A percentile compares a stretch with the other conserved stretches of the same genome.
These are phyloP conservation scores for Heliothis virescens DNA, from an alignment of 1,140 invertebrate genomes.

Conservation along the genomic window DNA sequence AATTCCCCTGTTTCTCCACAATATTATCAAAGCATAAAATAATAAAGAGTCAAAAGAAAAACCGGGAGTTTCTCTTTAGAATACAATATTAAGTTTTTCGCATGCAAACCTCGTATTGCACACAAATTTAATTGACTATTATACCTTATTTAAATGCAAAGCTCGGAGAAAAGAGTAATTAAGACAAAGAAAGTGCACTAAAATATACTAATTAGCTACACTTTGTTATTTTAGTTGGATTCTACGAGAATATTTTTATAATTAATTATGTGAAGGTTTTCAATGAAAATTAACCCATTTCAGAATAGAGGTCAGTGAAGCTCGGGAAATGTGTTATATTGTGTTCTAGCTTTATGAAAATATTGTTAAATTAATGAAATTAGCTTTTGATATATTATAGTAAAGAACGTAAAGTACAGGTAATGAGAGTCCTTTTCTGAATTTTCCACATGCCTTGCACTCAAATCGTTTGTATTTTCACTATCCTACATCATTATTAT, in stretches of 20 bases:
- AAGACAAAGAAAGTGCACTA: slow-evolving; percentile 73
- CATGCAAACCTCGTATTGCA: slow-evolving; percentile 68
- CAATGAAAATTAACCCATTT: slow-evolving; percentile 8
- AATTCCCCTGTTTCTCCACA: not conserved
- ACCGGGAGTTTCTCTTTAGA: not conserved
- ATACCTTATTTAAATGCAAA: slow-evolving; percentile 81
- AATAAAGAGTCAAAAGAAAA: slow-evolving; percentile 14
- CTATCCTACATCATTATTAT: too few relatives aligned
- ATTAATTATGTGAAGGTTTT: slow-evolving; percentile 11
- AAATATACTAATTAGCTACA: slow-evolving; percentile 71
- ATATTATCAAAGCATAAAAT: not conserved
- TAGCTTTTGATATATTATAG: too few relatives aligned
- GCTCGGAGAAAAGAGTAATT: slow-evolving; percentile 70
- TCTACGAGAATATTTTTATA: slow-evolving; percentile 36
- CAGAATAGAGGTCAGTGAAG: not conserved
- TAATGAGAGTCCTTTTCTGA: too few relatives aligned
- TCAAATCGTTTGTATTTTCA: too few relatives aligned
- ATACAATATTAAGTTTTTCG: slow-evolving; percentile 34
- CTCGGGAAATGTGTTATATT: not conserved
- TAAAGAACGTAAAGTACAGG: too few relatives aligned
- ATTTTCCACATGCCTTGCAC: too few relatives aligned
- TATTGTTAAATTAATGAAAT: not conserved
- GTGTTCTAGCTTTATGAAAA: not conserved
- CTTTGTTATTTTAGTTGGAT: slow-evolving; percentile 48
- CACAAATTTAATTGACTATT: slow-evolving; percentile 76